Base-by-base conservation (phyloP, 2,888 invertebrate species). In the Isotomurus palustris region DNA sequence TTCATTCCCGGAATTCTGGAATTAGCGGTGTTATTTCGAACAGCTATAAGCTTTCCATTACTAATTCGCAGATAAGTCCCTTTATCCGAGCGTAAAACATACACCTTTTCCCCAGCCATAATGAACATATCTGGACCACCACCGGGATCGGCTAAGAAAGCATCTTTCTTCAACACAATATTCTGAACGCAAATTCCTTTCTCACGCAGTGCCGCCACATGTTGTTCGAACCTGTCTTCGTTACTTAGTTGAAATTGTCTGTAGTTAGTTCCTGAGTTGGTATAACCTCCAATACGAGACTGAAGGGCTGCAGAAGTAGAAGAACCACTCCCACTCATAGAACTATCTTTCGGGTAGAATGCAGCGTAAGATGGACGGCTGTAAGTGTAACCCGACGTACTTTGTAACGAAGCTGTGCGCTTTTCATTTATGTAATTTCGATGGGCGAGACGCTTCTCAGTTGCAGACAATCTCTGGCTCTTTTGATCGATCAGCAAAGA, bases 21-120 rank as follows among this genome's bases (percentile, higher is more conserved):
- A 49, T 58, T 41, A 21, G 45, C 36, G n/a, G 54, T 17, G 22
- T 86, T 84, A 0, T 86, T 87, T 72, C 87, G 84, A 69, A 95
- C 92, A 24, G 94, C 92, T 66, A 95, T 92, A 60, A 95, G 91
- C 77, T 93, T 92, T 27, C 94, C 94, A 69, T 91, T 91, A 73
- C 91, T 91, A 43, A 94, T 78, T 72, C 94, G 89, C 85, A 96
- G 90, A 76, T 95, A 95, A 67, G 95, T 93, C 45, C 95, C 95
- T 76, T 94, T 94, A 0, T 91, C 88, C 6, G 94, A 94, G 75
- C 93, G 92, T 36, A 96, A 80, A 3, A 96, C 91, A 82, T 94
- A 87, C 0, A 96, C 93, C 70, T 91, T 85, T 74, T 95, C 92
- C 0, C 95, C 95, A 1, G 94, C 91, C 73, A 92, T 91, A 50